Evolutionary conservation across 2,888 invertebrate species (phyloP), one percentile per base, ranked within the genome.

Genomic region (Drosophila ochracea): DNA sequence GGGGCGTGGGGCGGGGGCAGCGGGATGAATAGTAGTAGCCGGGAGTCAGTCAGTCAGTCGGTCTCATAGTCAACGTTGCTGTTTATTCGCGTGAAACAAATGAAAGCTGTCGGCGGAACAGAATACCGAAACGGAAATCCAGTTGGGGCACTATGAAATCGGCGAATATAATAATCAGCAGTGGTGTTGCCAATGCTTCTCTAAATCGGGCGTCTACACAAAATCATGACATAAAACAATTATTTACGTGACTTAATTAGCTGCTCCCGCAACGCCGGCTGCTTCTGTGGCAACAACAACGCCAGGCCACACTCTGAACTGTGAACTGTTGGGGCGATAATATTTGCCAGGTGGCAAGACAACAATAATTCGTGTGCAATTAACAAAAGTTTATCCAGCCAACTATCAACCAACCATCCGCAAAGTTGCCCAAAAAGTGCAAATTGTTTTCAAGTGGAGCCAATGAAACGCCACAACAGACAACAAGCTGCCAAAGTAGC

Each of bases 81-180:
- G 76, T 88, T 88, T 88, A 90, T 85, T 90, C 88, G 90, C 80
- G 88, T 88, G 87, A 83, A 90, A 82, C 87, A 90, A 90, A 82
- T 90, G 76, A 82, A 83, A 72, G 65, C 37, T 33, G 72, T 68
- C 68, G 62, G 68, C 52, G 57, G 65, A 75, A 58, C 75, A 52
- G 71, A 54, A 59, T 47, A 60, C 41, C 37, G 49, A 62, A 63
- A 33, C 76, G 54, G 62, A 54, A 66, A 49, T 35, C 47, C 57
- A 43, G 49, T 52, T 61, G 55, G 60, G 58, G 47, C 64, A 76
- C 70, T 80, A 74, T 71, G 68, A 65, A 70, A 72, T 61, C 76
- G 43, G 61, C 49, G 73, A 73, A 83, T 69, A 69, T 82, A 71
- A 78, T 80, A 76, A 80, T 82, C 77, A 77, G 69, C 53, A 16